A percentile compares a stretch with the other conserved stretches of the same genome.
Evolutionary conservation across 2,113 vertebrate species (phyloP).

Genomic region (Sphyrna mokarran): DNA sequence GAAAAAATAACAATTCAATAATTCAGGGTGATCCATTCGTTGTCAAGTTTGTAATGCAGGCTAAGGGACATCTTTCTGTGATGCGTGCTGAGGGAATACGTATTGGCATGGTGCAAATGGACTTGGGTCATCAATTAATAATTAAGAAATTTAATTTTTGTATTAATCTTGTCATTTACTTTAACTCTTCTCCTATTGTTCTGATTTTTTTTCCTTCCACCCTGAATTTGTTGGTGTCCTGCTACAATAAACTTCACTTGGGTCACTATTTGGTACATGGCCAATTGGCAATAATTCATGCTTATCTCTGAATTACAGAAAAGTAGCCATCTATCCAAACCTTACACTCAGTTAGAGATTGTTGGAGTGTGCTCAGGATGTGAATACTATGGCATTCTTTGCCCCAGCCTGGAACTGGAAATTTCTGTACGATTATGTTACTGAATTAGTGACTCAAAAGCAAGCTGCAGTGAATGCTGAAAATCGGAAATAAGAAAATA

Average conservation of each 20-base stretch:
- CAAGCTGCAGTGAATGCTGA: too few relatives aligned
- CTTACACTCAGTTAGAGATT: background rate
- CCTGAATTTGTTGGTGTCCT: background rate
- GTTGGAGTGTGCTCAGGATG: background rate
- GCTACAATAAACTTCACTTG: background rate
- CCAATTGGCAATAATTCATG: background rate
- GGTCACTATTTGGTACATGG: background rate
- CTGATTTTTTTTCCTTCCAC: background rate
- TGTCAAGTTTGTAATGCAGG: background rate
- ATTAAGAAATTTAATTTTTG: background rate
- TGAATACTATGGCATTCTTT: background rate
- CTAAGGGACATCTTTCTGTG: background rate
- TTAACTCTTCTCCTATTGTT: background rate
- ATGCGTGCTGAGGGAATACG: background rate
- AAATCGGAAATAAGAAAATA: background rate
- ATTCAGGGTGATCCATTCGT: background rate
- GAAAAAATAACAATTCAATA: background rate
- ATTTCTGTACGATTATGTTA: background rate
- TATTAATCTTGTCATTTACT: background rate
- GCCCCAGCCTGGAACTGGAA: too few relatives aligned
- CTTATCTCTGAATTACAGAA: background rate
- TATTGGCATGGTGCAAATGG: too few relatives aligned
- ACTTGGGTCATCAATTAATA: background rate
- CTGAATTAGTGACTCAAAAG: too few relatives aligned
- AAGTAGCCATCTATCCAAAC: background rate